Evolutionary conservation across 2,888 invertebrate species (phyloP), one percentile per base, ranked within the genome.

Genomic region (Myathropa florea): DNA sequence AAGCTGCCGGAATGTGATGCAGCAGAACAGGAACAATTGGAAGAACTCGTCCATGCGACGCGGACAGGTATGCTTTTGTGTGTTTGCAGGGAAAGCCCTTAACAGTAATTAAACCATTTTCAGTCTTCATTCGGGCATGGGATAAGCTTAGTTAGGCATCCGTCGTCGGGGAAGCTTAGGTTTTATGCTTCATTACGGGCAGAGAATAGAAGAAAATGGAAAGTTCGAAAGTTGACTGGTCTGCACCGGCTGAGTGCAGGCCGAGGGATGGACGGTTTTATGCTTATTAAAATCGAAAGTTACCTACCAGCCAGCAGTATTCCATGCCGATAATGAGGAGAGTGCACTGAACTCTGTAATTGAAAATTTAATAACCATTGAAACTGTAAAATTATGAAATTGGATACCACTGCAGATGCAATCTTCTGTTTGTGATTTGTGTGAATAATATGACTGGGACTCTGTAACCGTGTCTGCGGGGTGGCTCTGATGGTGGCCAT

Each of bases 11-110:
- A 90, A 89, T 88, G 90, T 92, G 79, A 88, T 91, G 75, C 90
- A 91, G 78, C 89, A 89, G 78, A 92, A 92, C 89, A 90, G 89
- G 76, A 91, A 90, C 88, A 92, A 92, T 89, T 88, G 90, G 76
- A 89, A 89, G 80, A 90, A 90, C 76, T 90, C 89, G 57, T 86
- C 89, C 68, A 88, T 89, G 83, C 81, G 84, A 67, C 86, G 89
- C 26, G 83, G 88, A 76, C 80, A 88, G 89, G 89, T 88, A 88
- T 59, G n/a, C 30, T 46, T 61, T 57, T 14, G 53, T 77, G 3
- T 33, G 10, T 53, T n/a, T 57, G 53, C 53, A n/a, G n/a, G n/a
- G n/a, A n/a, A n/a, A n/a, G n/a, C n/a, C n/a, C n/a, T n/a, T n/a
- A n/a, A n/a, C n/a, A 46, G 39, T n/a, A 60, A 76, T 64, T 65